Base-by-base conservation (phyloP, 2,888 invertebrate genomes). In the Trichacis sp. region DNA sequence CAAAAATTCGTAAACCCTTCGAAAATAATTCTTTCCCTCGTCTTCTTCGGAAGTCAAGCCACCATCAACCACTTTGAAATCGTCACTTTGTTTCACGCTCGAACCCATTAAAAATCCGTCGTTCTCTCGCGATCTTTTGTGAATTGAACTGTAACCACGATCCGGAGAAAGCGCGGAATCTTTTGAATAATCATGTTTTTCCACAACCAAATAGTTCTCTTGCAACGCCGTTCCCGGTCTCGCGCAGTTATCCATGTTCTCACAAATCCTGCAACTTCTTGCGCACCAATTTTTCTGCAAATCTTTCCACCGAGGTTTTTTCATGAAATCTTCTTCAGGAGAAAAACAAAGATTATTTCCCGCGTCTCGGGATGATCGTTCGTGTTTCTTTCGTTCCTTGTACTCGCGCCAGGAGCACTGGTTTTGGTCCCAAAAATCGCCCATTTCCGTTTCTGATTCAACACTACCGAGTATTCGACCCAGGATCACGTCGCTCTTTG, bases 11-110 rank as follows among this genome's bases (percentile, higher is more conserved):
- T 83, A 83, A 63, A 83, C 83, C 45, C 83, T 72, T 30, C 69
- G 74, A 64, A 83, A 82, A 61, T 83, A 83, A 72, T 83, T 81
- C 57, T 66, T 77, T 1, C 78, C 73, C 14, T 77, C 76, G 54
- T 80, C 77, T 54, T 78, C 77, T 60, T 77, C 78, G 49, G 52
- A 68, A 53, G 69, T 66, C 63, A 12, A 55, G 49, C 77, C 77
- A 4, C 79, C 81, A 30, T 82, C 76, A 9, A 82, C 73, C 30
- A 82, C 72, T 59, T 78, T 80, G 52, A 81, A 82, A 4, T 80
- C 82, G 42, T 79, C 76, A 53, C 77, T 82, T 50, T 81, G 82
- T 71, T 81, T 82, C 18, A 82, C 80, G 38, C 75, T 80, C 6
- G 81, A 77, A 11, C 75, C 72, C 0, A 64, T 60, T 17, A 73